Conservation (phyloP, 1,140 invertebrate genomes). For the Dolichoris vasculosae region DNA sequence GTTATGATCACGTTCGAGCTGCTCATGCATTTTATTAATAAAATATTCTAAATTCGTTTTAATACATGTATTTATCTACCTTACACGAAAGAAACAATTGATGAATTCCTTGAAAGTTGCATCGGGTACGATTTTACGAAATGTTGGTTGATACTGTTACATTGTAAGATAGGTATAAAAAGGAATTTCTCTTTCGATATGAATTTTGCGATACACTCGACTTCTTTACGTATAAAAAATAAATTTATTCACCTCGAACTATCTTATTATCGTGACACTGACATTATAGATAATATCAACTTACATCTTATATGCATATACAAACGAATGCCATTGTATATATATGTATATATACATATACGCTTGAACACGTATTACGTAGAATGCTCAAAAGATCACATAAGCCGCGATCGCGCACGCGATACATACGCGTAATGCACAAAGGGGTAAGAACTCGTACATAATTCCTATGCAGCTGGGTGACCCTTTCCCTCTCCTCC, state of each 20-base stretch:
- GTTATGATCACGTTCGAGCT: no score
- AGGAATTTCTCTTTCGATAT: background rate
- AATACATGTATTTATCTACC: no score
- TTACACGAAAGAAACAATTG: no score
- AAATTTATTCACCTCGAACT: background rate
- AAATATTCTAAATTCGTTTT: no score
- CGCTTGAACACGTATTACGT: background rate
- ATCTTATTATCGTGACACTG: conserved; percentile 19
- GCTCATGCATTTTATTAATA: no score
- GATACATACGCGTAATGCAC: background rate
- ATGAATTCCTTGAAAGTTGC: no score
- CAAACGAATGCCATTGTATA: background rate
- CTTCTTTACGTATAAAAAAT: conserved; percentile 20
- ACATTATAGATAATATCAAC: background rate
- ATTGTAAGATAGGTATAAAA: background rate
- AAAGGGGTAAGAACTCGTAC: background rate
- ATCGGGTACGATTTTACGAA: no score
- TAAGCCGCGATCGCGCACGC: background rate
- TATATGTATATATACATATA: no score
- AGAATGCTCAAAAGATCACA: background rate
- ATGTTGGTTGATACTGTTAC: background rate
- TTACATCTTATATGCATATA: background rate
- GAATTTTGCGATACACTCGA: conserved; percentile 16
- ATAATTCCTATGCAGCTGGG: background rate
- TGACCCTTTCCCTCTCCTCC: no score